Evolutionary conservation across 1,140 invertebrate species (phyloP).

Genomic region (Tachypleus tridentatus): DNA sequence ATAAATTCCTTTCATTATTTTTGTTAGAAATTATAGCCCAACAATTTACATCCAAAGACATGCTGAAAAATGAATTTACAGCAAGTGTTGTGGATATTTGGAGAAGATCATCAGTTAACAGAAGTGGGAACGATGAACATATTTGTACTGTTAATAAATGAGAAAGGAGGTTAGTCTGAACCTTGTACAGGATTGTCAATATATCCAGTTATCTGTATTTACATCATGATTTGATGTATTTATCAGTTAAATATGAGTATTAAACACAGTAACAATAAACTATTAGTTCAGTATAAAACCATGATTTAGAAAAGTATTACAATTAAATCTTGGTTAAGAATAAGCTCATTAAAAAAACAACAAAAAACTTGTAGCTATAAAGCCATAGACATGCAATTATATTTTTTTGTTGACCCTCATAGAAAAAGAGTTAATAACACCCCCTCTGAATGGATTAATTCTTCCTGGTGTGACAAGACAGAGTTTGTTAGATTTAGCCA

Average conservation of each 20-base stretch:
- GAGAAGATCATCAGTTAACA: conserved; percentile 83
- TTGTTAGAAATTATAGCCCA: conserved; percentile 42
- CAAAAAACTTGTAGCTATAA: background rate
- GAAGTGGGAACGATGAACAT: conserved; percentile 99
- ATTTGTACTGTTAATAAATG: conserved; percentile 77
- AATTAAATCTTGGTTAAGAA: no score
- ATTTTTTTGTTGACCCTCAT: conserved; percentile 15
- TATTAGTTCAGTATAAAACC: no score
- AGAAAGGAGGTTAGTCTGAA: conserved; percentile 58
- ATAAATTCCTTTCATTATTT: background rate
- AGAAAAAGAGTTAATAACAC: conserved; percentile 43
- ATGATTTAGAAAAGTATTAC: no score
- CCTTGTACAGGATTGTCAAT: background rate
- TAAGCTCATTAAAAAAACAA: no score
- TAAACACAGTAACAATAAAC: no score
- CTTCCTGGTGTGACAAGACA: conserved; percentile 85
- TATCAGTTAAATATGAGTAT: no score
- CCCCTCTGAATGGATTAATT: conserved; percentile 47
- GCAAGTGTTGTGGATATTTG: conserved; percentile 95
- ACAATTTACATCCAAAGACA: conserved; percentile 47
- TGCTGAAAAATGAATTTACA: conserved; percentile 70
- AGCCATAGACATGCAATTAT: background rate
- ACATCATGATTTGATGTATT: no score
- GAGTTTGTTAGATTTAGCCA: conserved; percentile 67
- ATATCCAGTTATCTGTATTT: no score